Percentiles rank a stretch among this genome's conserved stretches.
Conservation (phyloP, 2,888 invertebrate genomes). For the Osmoderma eremita region DNA sequence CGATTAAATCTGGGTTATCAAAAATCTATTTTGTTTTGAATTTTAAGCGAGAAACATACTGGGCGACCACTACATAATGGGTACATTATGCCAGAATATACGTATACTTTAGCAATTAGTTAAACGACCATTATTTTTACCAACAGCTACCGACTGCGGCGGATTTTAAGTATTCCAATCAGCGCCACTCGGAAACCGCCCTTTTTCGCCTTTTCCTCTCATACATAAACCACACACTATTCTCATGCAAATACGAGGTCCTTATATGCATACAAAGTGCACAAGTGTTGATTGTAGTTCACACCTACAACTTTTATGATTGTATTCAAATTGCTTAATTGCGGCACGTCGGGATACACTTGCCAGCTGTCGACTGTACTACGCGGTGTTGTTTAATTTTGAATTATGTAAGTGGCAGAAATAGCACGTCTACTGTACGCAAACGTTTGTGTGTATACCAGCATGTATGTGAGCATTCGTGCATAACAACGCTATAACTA, state of each 20-base stretch:
- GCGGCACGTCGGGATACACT: conserved; percentile 19
- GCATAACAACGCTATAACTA: neutral
- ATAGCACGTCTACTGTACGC: conserved; percentile 1
- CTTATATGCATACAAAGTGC: conserved; percentile 41
- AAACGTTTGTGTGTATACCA: neutral
- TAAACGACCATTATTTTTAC: neutral
- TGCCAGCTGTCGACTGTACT: conserved; percentile 14
- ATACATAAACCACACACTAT: conserved; percentile 34
- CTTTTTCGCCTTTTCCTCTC: conserved; percentile 12
- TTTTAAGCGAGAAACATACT: too few relatives aligned
- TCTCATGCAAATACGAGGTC: conserved; percentile 40
- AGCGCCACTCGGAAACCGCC: neutral
- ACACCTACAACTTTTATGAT: conserved; percentile 42
- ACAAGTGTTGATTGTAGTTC: conserved; percentile 38
- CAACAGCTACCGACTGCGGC: neutral
- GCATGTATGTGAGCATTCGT: neutral
- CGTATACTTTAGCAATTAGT: too few relatives aligned
- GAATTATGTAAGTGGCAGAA: conserved; percentile 24
- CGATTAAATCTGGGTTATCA: too few relatives aligned
- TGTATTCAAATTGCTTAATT: conserved; percentile 41
- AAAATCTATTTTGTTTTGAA: too few relatives aligned
- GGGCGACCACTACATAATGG: too few relatives aligned
- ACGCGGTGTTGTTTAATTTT: conserved; percentile 9
- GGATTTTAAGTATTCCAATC: conserved; percentile 31
- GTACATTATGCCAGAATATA: too few relatives aligned